phyloP scores from a whole-genome alignment of 2,888 invertebrate genomes.

The Agrochola macilenta region DNA sequence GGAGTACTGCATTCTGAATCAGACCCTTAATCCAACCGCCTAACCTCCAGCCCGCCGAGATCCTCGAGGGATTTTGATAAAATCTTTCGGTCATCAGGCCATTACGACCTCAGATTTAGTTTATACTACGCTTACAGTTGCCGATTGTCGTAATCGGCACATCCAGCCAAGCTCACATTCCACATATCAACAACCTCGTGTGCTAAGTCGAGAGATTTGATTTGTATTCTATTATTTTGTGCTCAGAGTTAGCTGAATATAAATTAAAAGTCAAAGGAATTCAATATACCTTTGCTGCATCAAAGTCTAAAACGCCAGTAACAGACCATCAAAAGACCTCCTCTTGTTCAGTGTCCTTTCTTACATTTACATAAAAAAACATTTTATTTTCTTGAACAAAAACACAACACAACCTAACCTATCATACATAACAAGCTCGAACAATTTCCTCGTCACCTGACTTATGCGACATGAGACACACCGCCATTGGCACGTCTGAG shows the following conservation, averaged over 20 bases:
- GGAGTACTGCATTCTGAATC: too few relatives aligned
- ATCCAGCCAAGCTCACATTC: too few relatives aligned
- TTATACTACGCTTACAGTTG: too few relatives aligned
- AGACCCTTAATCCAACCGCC: too few relatives aligned
- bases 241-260: background rate
- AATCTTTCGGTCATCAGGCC: too few relatives aligned
- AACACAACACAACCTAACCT: background rate
- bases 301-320: background rate
- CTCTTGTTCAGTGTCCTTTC: background rate
- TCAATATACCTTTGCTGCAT: too few relatives aligned
- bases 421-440: background rate
- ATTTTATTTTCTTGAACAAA: background rate
- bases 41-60: too few relatives aligned
- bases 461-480: constrained; percentile 8
- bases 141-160: too few relatives aligned
- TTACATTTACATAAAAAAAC: background rate
- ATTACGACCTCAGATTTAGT: too few relatives aligned
- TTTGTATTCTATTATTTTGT: background rate
- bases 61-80: too few relatives aligned
- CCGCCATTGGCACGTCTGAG: constrained; percentile 25
- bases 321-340: background rate
- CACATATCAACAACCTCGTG: too few relatives aligned
- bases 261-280: background rate
- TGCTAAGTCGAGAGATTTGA: too few relatives aligned
- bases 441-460: constrained; percentile 3